Conservation (phyloP, 2,797 vertebrate species). For the Peromyscus nudipes region DNA sequence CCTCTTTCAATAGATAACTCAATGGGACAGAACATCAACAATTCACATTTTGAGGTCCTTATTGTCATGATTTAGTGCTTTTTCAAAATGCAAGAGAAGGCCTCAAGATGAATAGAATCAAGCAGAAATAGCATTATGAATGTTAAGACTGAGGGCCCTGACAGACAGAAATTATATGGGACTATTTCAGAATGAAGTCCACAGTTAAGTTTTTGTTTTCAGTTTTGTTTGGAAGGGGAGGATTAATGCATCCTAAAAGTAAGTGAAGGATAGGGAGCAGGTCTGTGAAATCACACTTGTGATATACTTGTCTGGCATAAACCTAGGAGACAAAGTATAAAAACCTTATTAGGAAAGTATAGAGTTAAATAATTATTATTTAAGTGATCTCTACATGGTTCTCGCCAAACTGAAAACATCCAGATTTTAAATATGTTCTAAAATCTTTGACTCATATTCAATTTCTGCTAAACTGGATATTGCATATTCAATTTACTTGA, state of each 20-base stretch:
- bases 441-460: not conserved
- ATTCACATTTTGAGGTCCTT: not conserved
- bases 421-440: not conserved
- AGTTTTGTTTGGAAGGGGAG: not conserved
- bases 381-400: not conserved
- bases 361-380: not conserved
- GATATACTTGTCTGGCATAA: not conserved
- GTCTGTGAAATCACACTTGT: not conserved
- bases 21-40: not conserved
- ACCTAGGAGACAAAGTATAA: not conserved
- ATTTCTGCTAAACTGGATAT: not conserved
- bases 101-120: not conserved
- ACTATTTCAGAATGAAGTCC: constrained; percentile 45
- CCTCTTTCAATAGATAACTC: not conserved
- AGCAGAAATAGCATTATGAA: constrained; percentile 41
- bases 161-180: not conserved
- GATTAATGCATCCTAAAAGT: not conserved
- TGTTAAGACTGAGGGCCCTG: not conserved
- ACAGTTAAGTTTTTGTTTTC: not conserved
- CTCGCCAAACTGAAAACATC: not conserved
- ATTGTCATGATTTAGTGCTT: not conserved
- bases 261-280: not conserved
- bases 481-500: not conserved
- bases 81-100: not conserved
- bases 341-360: not conserved